Conservation (phyloP, 2,113 vertebrate species). For the Sphaerodactylus townsendi region DNA sequence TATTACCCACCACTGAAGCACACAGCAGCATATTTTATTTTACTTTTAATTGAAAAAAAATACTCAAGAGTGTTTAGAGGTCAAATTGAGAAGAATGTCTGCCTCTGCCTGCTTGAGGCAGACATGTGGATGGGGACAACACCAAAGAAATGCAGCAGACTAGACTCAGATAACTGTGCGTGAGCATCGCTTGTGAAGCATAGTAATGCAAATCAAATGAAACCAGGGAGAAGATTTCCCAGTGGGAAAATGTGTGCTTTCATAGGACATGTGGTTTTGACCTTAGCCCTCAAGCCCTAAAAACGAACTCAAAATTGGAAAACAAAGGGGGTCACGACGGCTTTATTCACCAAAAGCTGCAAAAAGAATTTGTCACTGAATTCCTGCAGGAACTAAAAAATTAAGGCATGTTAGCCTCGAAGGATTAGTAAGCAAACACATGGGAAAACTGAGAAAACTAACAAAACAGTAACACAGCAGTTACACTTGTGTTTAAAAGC, state of each 20-base stretch:
- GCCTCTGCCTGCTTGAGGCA: neutral
- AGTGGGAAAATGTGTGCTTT: too few species aligned
- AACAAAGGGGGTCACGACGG: neutral
- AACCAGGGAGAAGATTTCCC: too few species aligned
- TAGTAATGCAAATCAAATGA: too few species aligned
- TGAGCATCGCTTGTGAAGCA: too few species aligned
- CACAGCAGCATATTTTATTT: neutral
- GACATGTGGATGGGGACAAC: neutral
- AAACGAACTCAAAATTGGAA: neutral
- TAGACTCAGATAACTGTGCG: too few species aligned
- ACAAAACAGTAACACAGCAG: constrained; percentile 10
- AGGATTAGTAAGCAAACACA: neutral
- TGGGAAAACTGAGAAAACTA: neutral
- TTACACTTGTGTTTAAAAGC: constrained; percentile 3
- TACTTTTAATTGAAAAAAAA: neutral
- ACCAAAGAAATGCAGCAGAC: too few species aligned
- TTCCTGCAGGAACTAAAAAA: neutral
- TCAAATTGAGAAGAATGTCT: neutral
- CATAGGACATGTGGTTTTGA: too few species aligned
- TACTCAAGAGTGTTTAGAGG: neutral
- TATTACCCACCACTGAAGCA: neutral
- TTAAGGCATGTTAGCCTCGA: constrained; percentile 7
- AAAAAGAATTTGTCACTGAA: neutral
- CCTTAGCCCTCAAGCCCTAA: neutral
- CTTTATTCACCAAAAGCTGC: neutral